These are phyloP conservation scores for Drosophila yakuba DNA, from an alignment of 1,140 invertebrate species.

Conservation along the genomic window DNA sequence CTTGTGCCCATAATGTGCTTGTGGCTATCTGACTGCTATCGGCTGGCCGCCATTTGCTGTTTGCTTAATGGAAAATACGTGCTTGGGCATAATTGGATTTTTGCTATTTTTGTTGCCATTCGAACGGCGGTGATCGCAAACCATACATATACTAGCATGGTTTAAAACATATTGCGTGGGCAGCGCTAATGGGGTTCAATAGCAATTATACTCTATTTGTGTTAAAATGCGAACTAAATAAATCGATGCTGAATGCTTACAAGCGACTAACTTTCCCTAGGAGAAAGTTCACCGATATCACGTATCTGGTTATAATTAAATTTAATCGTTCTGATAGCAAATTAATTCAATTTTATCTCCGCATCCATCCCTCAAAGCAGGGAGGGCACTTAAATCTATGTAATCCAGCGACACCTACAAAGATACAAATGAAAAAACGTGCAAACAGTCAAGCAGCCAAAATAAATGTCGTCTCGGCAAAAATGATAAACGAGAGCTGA, in stretches of 20 bases:
- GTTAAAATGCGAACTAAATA: constrained; percentile 20
- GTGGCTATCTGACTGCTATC: constrained; percentile 51
- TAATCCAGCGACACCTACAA: constrained; percentile 21
- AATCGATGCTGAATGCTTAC: constrained; percentile 5
- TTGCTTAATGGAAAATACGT: constrained; percentile 78
- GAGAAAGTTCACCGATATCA: constrained; percentile 25
- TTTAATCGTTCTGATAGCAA: constrained; percentile 32
- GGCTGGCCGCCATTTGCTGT: constrained; percentile 50
- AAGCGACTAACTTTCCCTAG: constrained; percentile 22
- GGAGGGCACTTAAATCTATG: constrained; percentile 35
- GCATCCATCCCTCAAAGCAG: constrained; percentile 3
- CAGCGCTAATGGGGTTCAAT: constrained; percentile 54
- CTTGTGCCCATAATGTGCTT: constrained; percentile 52
- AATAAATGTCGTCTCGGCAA: constrained; percentile 29
- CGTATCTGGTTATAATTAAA: constrained; percentile 43
- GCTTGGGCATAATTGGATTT: constrained; percentile 74
- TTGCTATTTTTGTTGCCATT: constrained; percentile 57
- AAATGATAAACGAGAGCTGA: constrained; percentile 38
- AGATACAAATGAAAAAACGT: constrained; percentile 51
- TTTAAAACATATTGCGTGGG: constrained; percentile 59
- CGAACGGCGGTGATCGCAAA: constrained; percentile 34
- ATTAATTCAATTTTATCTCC: constrained; percentile 52
- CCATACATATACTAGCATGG: constrained; percentile 31
- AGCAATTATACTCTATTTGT: constrained; percentile 37
- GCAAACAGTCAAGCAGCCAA: constrained; percentile 24